These are phyloP conservation scores for Anguilla rostrata DNA, from an alignment of 2,113 vertebrate genomes.

Conservation along the genomic window DNA sequence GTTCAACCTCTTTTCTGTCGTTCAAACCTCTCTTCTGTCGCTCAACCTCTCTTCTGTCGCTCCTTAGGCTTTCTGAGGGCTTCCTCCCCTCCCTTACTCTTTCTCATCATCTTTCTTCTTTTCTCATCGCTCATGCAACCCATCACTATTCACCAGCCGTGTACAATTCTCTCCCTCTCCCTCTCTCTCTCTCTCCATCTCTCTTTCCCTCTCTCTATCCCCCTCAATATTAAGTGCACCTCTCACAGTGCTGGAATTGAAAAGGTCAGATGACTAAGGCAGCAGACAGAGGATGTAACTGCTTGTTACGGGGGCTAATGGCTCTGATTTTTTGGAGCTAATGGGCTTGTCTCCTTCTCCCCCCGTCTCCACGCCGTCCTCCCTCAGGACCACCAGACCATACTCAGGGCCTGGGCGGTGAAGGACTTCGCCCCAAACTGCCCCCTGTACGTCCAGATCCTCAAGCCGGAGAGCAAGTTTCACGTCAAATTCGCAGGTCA, in stretches of 20 bases:
- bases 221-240: neutral
- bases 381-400: conserved; percentile 79
- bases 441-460: conserved; percentile 79
- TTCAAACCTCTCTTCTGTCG: neutral
- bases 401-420: conserved; percentile 78
- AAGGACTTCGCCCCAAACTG: conserved; percentile 82
- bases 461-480: conserved; percentile 80
- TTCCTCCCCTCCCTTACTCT: neutral
- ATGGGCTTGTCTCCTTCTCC: conserved; percentile 26
- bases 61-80: too few species aligned
- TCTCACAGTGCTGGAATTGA: neutral
- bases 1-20: conserved; percentile 22
- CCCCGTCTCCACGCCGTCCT: conserved; percentile 21
- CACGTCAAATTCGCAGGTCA: conserved; percentile 85
- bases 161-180: neutral
- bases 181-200: conserved; percentile 7
- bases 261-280: conserved; percentile 19
- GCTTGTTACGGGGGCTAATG: conserved; percentile 1
- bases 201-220: neutral
- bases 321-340: neutral
- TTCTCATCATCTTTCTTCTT: neutral
- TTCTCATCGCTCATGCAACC: neutral
- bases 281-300: neutral
- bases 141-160: neutral
- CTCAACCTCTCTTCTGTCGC: neutral